Evolutionary conservation across 2,888 invertebrate species (phyloP).

Genomic region (Choristoneura rosaceana): DNA sequence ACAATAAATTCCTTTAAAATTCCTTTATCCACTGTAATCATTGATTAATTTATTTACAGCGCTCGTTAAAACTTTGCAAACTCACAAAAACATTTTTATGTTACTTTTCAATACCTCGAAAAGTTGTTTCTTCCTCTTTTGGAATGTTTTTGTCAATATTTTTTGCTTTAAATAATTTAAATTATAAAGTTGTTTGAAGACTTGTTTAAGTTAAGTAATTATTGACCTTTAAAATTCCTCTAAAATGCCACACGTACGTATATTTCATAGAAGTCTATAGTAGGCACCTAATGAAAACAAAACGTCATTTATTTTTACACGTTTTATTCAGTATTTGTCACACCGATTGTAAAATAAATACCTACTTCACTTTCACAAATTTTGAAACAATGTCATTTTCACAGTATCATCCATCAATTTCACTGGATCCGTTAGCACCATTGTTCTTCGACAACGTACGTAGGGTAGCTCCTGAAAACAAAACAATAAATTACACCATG

Average conservation of each 20-base stretch:
- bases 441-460: slow-evolving; percentile 48
- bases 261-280: too few species aligned
- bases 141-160: slow-evolving; percentile 20
- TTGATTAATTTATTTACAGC: slow-evolving; percentile 33
- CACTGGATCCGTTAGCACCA: slow-evolving; percentile 46
- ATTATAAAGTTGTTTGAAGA: slow-evolving; percentile 22
- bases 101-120: slow-evolving; percentile 26
- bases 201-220: background rate
- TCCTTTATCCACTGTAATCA: slow-evolving; percentile 11
- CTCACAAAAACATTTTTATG: slow-evolving; percentile 39
- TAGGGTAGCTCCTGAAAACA: slow-evolving; percentile 51
- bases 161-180: slow-evolving; percentile 7
- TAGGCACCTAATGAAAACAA: background rate
- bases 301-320: slow-evolving; percentile 1
- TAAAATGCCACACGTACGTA: background rate
- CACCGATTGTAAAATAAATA: slow-evolving; percentile 39
- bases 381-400: slow-evolving; percentile 36
- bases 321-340: slow-evolving; percentile 32
- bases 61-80: slow-evolving; percentile 34
- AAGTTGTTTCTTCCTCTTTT: slow-evolving; percentile 6
- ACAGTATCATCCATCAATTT: slow-evolving; percentile 22
- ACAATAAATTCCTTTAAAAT: background rate
- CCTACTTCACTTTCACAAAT: slow-evolving; percentile 37
- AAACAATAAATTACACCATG: background rate
- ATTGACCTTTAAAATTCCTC: background rate